These are phyloP conservation scores for Luperina nickerlii DNA, from an alignment of 2,888 invertebrate species.

Conservation along the genomic window DNA sequence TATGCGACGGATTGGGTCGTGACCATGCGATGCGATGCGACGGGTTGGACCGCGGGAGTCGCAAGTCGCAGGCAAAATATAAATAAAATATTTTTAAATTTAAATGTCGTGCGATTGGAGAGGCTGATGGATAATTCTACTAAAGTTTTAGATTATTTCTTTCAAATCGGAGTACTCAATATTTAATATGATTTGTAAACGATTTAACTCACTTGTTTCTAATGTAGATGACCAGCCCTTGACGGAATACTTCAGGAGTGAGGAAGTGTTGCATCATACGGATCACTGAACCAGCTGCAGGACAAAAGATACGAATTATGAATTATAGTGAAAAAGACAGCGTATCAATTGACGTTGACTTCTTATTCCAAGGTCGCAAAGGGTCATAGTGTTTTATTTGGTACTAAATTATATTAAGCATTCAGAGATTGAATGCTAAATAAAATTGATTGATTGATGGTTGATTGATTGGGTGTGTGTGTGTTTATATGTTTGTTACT, in stretches of 20 bases:
- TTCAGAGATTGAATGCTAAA: background rate
- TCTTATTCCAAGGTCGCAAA: background rate
- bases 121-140: background rate
- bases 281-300: conserved; percentile 89
- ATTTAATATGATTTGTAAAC: background rate
- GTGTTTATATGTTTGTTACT: too few species aligned
- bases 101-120: background rate
- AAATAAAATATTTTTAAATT: background rate
- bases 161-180: background rate
- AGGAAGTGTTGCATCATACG: conserved; percentile 90
- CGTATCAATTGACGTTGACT: background rate
- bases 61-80: too few species aligned
- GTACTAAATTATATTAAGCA: background rate
- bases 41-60: too few species aligned
- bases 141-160: background rate
- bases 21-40: too few species aligned
- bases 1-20: too few species aligned
- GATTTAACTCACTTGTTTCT: conserved; percentile 77
- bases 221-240: conserved; percentile 87
- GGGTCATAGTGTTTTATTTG: conserved; percentile 1
- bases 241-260: conserved; percentile 89
- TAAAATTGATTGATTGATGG: too few species aligned
- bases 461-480: too few species aligned
- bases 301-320: conserved; percentile 12
- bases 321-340: background rate